Conservation (phyloP, 2,888 invertebrate species). For the Cephus pygmeus region DNA sequence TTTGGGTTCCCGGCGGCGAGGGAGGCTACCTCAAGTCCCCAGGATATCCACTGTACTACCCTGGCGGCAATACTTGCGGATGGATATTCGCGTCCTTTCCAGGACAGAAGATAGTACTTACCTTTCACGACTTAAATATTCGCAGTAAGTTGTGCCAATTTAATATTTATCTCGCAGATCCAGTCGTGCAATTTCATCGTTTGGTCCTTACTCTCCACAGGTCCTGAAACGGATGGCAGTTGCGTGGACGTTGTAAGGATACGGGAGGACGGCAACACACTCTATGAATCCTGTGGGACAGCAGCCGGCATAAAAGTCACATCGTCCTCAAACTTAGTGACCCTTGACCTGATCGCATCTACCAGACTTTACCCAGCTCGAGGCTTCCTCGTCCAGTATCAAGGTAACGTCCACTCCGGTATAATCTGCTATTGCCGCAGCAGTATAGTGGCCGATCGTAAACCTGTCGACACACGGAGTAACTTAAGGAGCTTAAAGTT, state of each 20-base stretch:
- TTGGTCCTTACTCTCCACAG: constrained; percentile 29
- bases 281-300: constrained; percentile 59
- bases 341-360: constrained; percentile 57
- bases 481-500: neutral
- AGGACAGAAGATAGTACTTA: constrained; percentile 74
- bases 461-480: neutral
- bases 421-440: neutral
- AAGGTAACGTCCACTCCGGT: constrained; percentile 43
- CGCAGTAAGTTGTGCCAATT: constrained; percentile 70
- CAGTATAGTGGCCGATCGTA: neutral
- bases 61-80: constrained; percentile 74
- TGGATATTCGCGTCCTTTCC: constrained; percentile 75
- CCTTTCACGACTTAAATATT: constrained; percentile 77
- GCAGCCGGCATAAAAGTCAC: constrained; percentile 54
- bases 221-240: constrained; percentile 54
- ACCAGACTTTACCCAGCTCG: constrained; percentile 52
- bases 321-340: constrained; percentile 55
- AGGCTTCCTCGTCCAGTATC: constrained; percentile 60
- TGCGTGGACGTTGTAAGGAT: constrained; percentile 59
- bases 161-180: neutral
- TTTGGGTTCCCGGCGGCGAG: constrained; percentile 59
- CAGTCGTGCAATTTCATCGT: neutral
- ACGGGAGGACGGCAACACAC: constrained; percentile 54
- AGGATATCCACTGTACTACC: constrained; percentile 81
- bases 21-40: constrained; percentile 68